These are phyloP conservation scores for Eptatretus burgeri DNA, from an alignment of 2,113 vertebrate genomes.

Conservation along the genomic window DNA sequence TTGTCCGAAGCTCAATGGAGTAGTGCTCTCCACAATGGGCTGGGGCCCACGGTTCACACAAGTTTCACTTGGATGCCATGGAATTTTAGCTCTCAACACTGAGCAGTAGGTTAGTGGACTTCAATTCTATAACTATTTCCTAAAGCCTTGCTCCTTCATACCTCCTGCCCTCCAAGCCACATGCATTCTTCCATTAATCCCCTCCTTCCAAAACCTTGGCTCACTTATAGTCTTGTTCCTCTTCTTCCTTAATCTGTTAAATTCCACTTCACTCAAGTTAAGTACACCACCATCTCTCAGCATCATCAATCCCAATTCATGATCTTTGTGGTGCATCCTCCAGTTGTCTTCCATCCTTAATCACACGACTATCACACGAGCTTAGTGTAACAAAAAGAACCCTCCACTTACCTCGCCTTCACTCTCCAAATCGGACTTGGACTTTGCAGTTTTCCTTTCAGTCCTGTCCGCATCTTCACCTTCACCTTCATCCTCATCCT, in stretches of 20 bases:
- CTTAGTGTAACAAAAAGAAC: neutral
- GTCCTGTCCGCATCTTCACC: neutral
- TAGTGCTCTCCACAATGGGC: too few species aligned
- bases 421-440: constrained; percentile 5
- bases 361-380: neutral
- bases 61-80: too few species aligned
- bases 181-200: too few species aligned
- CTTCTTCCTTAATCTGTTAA: neutral
- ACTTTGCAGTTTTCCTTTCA: neutral
- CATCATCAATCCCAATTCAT: neutral
- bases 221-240: neutral
- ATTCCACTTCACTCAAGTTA: neutral
- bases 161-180: too few species aligned
- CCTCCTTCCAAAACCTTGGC: too few species aligned
- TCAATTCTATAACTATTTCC: too few species aligned
- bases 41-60: too few species aligned
- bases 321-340: neutral
- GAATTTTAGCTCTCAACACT: too few species aligned
- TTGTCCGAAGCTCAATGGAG: too few species aligned
- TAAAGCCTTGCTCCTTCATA: too few species aligned
- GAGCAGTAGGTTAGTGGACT: too few species aligned
- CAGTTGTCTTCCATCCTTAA: neutral
- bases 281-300: neutral
- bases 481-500: neutral
- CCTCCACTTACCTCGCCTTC: constrained; percentile 2